Base-by-base conservation (phyloP, 2,113 vertebrate genomes). In the Lampris megalopsis region DNA sequence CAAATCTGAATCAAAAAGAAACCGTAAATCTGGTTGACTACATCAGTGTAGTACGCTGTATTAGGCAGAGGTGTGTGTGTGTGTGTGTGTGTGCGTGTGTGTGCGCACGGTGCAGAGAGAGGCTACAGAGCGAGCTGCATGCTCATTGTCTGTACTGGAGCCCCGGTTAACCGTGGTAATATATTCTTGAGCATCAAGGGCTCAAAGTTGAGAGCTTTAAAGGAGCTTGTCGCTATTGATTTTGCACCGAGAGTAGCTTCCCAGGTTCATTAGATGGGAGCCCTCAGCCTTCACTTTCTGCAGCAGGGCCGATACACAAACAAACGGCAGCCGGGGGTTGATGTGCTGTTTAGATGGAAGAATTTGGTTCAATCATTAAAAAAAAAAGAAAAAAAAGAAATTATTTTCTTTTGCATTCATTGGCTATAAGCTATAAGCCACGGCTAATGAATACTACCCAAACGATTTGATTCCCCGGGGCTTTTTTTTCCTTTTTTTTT, bases 221-320 rank as follows among this genome's bases (percentile, higher is more conserved):
- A 89, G 84, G 47, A 84, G 83, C 85, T 88, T 77, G 71, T 91
- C 84, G 71, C 75, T 91, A 92, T 92, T 89, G 91, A 92, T 92
- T 93, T 73, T 81, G 76, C 69, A 78, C 57, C 40, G 82, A 79
- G 70, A 73, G 49, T 45, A 75, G 76, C 84, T 86, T 91, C 81
- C 84, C 54, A 13, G 72, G 77, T 92, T 93, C 88, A 92, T 92
- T 93, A 92, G 87, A 85, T 58, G 62, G 71, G 66, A 82, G 76
- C 77, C 87, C 73, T 82, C 82, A 68, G 75, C 64, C 68, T 56
- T 81, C 59, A 68, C 72, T 73, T 74, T 78, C 68, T 68, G 75
- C 62, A 72, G 71, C 35, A 4, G 56, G 75, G 73, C 79, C 57
- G 71, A 73, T 62, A 66, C 67, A 73, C 66, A 89, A 85, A 89